Evolutionary conservation across 1,140 invertebrate species (phyloP), one percentile per base, ranked within the genome.

Genomic region (Gryon sp.): DNA sequence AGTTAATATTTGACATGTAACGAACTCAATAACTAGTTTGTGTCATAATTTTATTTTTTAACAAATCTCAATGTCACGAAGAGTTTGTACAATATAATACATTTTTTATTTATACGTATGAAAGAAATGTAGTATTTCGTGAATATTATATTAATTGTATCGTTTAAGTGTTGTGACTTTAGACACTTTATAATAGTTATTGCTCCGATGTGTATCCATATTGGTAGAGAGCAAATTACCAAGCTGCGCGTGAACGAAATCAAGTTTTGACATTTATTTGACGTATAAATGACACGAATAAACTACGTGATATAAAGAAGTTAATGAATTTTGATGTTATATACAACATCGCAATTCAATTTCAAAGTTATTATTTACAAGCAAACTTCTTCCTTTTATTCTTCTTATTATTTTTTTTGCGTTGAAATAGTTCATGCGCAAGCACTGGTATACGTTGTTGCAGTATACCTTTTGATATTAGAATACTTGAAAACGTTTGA

Each of bases 221-320:
- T 46, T 11, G 18, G 32, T 46, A 72, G 53, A 36, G 12, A 53
- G 53, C 16, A 41, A 69, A 69, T 69, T 72, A 53, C 48, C 11
- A 30, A 62, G 20, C 50, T 30, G 12, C 32, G 48, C 38, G 68
- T 63, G 34, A 72, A 72, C 57, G 46, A 72, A 63, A 63, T 55
- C 30, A 63, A 32, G 22, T 48, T 72, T 63, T 72, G 68, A 72
- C 57, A 63, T 72, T 70, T 46, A 70, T 70, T 62, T 72, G 68
- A 57, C 68, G 24, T 55, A 50, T 43, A 65, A 65, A 65, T 63
- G 59, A 50, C 59, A 48, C 19, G 43, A 65, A 65, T 73, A 73
- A 57, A 65, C 69, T 65, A 19, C 26, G 32, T 20, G 40, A 6
- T 45, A 63, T 46, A 57, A 38, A 28, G 30, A 48, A 48, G 50